Percentiles rank a stretch among this genome's conserved stretches.
These are phyloP conservation scores for Ricordea florida DNA, from an alignment of 92 coral and sea anemone genomes.

Conservation along the genomic window DNA sequence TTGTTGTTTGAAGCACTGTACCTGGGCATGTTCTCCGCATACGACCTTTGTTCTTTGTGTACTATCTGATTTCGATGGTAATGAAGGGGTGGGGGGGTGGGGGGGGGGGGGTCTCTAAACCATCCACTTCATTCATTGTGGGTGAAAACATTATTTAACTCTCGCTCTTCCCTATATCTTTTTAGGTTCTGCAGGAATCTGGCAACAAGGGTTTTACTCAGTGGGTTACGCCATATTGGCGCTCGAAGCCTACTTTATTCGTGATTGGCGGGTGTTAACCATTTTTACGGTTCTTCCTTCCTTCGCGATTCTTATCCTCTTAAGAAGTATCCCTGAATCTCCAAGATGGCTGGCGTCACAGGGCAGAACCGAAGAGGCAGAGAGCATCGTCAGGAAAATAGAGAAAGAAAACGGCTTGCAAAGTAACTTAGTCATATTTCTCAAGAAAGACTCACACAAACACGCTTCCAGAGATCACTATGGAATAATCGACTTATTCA, in stretches of 20 bases:
- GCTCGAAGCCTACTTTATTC: slow-evolving; percentile 64
- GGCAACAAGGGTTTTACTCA: slow-evolving; percentile 72
- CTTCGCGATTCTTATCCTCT: slow-evolving; percentile 39
- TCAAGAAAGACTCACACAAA: not conserved
- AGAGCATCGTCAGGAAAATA: slow-evolving; percentile 61
- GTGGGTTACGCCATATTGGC: slow-evolving; percentile 59
- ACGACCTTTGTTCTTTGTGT: no score
- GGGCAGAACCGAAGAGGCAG: slow-evolving; percentile 77
- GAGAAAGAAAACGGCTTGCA: slow-evolving; percentile 66
- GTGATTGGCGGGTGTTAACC: slow-evolving; percentile 73
- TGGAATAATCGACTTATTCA: slow-evolving; percentile 70
- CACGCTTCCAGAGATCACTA: slow-evolving; percentile 7
- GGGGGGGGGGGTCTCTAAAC: no score
- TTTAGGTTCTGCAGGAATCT: slow-evolving; percentile 69
- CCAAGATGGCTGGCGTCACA: slow-evolving; percentile 87
- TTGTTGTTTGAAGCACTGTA: no score
- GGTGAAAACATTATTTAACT: not conserved
- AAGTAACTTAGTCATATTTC: slow-evolving; percentile 1
- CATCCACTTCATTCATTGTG: not conserved
- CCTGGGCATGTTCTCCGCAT: no score
- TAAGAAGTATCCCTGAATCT: slow-evolving; percentile 75
- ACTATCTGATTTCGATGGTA: no score
- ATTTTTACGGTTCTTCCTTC: slow-evolving; percentile 69
- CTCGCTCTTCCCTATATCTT: no score
- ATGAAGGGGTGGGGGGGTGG: no score